These are phyloP conservation scores for Ditula angustiorana DNA, from an alignment of 2,888 invertebrate genomes.

Conservation along the genomic window DNA sequence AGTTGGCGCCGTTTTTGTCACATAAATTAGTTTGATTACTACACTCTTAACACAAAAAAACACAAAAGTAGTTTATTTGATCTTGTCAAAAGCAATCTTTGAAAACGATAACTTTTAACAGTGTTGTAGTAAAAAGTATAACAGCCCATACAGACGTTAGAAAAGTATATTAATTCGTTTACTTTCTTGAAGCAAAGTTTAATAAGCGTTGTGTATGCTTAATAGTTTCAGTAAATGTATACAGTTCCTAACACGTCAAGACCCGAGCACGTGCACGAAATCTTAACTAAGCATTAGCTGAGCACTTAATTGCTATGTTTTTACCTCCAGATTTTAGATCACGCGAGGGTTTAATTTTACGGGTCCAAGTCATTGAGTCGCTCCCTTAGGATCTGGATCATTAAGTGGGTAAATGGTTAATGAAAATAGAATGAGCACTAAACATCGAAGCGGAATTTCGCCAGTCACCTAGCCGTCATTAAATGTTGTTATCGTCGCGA, in stretches of 20 bases:
- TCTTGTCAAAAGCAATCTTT: no score
- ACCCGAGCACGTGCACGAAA: constrained; percentile 8
- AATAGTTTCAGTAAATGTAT: neutral
- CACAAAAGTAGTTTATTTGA: no score
- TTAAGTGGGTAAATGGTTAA: constrained; percentile 85
- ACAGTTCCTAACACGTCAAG: neutral
- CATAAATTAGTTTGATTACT: no score
- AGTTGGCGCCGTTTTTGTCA: neutral
- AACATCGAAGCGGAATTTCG: constrained; percentile 84
- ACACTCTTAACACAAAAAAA: no score
- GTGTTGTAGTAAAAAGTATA: no score
- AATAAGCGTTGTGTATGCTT: neutral
- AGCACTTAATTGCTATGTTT: constrained; percentile 35
- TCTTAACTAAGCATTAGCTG: constrained; percentile 25
- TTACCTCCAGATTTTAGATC: constrained; percentile 58
- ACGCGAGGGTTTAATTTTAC: constrained; percentile 81
- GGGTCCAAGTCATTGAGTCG: constrained; percentile 79
- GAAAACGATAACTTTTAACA: no score
- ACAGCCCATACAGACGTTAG: no score
- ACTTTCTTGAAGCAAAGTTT: neutral
- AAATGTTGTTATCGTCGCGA: constrained; percentile 85
- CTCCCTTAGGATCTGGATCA: constrained; percentile 82
- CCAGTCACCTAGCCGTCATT: constrained; percentile 86
- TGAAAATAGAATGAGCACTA: constrained; percentile 86
- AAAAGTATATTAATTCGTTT: neutral